These are phyloP conservation scores for Rhamnusium bicolor DNA, from an alignment of 2,888 invertebrate species.

Conservation along the genomic window DNA sequence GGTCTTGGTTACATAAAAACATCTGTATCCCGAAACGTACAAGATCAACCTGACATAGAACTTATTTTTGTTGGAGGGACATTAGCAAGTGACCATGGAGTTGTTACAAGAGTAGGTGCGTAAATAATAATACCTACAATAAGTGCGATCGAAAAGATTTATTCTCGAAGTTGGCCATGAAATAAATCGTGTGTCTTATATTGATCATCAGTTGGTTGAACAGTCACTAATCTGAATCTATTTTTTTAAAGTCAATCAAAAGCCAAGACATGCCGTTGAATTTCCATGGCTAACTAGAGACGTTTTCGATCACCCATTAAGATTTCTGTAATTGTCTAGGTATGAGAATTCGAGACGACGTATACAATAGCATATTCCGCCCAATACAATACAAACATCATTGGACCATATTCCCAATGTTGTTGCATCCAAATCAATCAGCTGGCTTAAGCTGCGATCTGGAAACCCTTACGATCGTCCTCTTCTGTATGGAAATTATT, in stretches of 20 bases:
- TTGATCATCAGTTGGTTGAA: too few relatives aligned
- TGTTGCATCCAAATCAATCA: constrained; percentile 75
- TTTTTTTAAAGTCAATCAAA: too few relatives aligned
- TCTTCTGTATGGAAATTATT: constrained; percentile 74
- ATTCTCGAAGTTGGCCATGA: too few relatives aligned
- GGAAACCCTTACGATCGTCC: constrained; percentile 76
- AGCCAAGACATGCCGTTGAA: too few relatives aligned
- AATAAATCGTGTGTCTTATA: too few relatives aligned
- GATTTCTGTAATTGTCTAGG: constrained; percentile 44
- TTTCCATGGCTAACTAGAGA: too few relatives aligned
- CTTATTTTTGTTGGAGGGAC: constrained; percentile 75
- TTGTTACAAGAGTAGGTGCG: constrained; percentile 41
- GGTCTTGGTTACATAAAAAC: constrained; percentile 78
- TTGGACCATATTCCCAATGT: constrained; percentile 74
- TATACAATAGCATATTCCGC: constrained; percentile 63
- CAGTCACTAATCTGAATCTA: too few relatives aligned
- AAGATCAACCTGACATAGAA: constrained; percentile 79
- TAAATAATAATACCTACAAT: too few relatives aligned
- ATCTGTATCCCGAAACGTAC: constrained; percentile 71
- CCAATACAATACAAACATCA: constrained; percentile 70
- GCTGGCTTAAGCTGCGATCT: constrained; percentile 72
- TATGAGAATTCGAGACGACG: constrained; percentile 54
- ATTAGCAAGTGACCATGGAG: constrained; percentile 74
- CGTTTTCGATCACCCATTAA: too few relatives aligned
- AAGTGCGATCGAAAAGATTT: too few relatives aligned